These are phyloP conservation scores for Eleutherodactylus coqui DNA, from an alignment of 2,797 vertebrate species.

Conservation along the genomic window DNA sequence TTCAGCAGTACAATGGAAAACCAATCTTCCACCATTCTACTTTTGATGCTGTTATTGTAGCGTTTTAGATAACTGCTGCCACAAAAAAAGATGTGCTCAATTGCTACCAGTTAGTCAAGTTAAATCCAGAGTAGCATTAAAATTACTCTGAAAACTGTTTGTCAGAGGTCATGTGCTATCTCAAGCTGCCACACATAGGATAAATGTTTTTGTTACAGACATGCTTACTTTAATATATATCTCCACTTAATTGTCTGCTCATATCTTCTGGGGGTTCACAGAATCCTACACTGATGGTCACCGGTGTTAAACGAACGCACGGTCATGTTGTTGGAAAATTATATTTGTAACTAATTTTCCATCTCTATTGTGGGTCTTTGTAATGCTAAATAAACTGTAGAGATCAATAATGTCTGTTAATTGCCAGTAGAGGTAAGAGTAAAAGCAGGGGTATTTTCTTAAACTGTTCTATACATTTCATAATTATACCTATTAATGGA, in stretches of 20 bases:
- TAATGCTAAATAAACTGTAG: neutral
- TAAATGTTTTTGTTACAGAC: constrained; percentile 73
- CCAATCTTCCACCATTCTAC: constrained; percentile 92
- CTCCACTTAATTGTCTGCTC: neutral
- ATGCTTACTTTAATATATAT: constrained; percentile 34
- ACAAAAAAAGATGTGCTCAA: constrained; percentile 85
- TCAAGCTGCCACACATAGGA: constrained; percentile 76
- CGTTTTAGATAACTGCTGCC: constrained; percentile 92
- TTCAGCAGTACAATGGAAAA: constrained; percentile 92
- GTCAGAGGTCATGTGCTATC: constrained; percentile 84
- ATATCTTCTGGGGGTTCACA: neutral
- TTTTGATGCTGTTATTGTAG: constrained; percentile 92
- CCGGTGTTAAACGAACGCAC: too few relatives aligned
- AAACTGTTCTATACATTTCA: neutral
- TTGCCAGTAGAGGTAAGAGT: neutral
- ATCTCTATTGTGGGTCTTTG: neutral
- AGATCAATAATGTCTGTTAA: neutral
- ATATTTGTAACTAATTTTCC: neutral
- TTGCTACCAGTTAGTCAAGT: constrained; percentile 89
- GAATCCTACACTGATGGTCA: neutral
- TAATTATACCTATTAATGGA: too few relatives aligned
- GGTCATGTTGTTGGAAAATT: neutral
- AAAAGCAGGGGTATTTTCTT: neutral
- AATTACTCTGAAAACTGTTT: constrained; percentile 88
- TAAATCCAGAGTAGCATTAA: constrained; percentile 89